A percentile compares a stretch with the other conserved stretches of the same genome.
Evolutionary conservation across 2,113 vertebrate genomes (phyloP).

Genomic region (Acanthisitta chloris): DNA sequence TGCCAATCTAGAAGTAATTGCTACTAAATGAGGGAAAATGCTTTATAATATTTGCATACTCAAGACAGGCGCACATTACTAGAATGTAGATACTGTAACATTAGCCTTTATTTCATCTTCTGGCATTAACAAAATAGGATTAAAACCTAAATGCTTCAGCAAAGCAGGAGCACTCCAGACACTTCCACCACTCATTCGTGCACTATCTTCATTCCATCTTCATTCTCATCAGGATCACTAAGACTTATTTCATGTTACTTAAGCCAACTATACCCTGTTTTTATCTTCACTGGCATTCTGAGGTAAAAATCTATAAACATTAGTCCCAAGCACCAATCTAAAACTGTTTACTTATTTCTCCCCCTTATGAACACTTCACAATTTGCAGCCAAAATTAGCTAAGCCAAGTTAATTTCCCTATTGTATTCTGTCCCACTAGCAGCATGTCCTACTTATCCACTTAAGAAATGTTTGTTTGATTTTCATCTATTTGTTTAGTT

Average conservation of each 20-base stretch:
- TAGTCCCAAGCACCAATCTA: background rate
- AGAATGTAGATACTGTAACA: background rate
- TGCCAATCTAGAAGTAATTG: background rate
- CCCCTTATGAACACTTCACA: background rate
- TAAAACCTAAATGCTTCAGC: background rate
- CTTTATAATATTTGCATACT: background rate
- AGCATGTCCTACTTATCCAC: slow-evolving; percentile 59
- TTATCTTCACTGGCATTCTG: slow-evolving; percentile 69
- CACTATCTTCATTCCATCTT: background rate
- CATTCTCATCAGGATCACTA: background rate
- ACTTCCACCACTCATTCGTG: background rate
- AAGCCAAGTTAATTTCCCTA: slow-evolving; percentile 46
- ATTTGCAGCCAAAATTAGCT: slow-evolving; percentile 41
- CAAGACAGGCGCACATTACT: background rate
- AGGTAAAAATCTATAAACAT: slow-evolving; percentile 27
- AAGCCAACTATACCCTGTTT: slow-evolving; percentile 44
- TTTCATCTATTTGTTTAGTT: slow-evolving; percentile 59
- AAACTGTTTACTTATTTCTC: slow-evolving; percentile 36
- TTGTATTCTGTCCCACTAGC: slow-evolving; percentile 17
- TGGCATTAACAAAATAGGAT: background rate
- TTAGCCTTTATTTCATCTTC: background rate
- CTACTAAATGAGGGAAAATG: background rate
- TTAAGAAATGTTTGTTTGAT: slow-evolving; percentile 56
- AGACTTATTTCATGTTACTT: background rate
- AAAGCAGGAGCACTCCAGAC: background rate